phyloP scores from a whole-genome alignment of 92 coral and sea anemone genomes.

The Hydrozoanthus gracilis region DNA sequence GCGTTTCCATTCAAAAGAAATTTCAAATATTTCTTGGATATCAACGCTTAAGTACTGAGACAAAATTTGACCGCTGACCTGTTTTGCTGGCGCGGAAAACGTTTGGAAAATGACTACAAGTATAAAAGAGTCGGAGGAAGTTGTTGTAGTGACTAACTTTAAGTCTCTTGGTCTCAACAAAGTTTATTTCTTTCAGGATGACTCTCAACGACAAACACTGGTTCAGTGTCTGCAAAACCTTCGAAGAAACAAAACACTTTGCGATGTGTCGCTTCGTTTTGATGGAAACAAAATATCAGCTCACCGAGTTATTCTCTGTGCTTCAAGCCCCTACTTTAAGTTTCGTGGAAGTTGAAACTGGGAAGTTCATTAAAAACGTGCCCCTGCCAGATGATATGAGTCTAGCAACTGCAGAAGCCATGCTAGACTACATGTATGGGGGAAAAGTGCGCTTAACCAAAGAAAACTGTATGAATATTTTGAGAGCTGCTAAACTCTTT shows the following conservation, averaged over 20 bases:
- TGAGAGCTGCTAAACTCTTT: slow-evolving; percentile 73
- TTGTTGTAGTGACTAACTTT: slow-evolving; percentile 61
- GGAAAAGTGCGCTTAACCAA: slow-evolving; percentile 63
- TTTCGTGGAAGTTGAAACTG: slow-evolving; percentile 75
- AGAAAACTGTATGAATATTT: slow-evolving; percentile 68
- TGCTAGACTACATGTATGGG: slow-evolving; percentile 77
- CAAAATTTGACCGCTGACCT: too few relatives aligned
- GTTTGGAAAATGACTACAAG: background rate
- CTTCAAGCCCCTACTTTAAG: slow-evolving; percentile 84
- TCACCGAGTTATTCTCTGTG: too few relatives aligned
- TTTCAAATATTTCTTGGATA: too few relatives aligned
- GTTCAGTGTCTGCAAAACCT: too few relatives aligned
- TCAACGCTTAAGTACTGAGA: too few relatives aligned
- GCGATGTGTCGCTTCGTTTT: too few relatives aligned
- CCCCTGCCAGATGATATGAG: slow-evolving; percentile 62
- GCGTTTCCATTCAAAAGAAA: too few relatives aligned
- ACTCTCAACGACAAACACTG: too few relatives aligned
- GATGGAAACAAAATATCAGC: slow-evolving; percentile 63
- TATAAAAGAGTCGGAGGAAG: slow-evolving; percentile 2
- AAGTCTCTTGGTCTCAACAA: slow-evolving; percentile 55
- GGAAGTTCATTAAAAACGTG: slow-evolving; percentile 72
- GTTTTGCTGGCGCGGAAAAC: slow-evolving; percentile 8
- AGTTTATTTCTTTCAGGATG: slow-evolving; percentile 70
- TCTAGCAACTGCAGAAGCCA: slow-evolving; percentile 55
- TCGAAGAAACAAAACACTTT: slow-evolving; percentile 65